phyloP scores from a whole-genome alignment of 2,113 vertebrate genomes.

The Brachyistius frenatus region DNA sequence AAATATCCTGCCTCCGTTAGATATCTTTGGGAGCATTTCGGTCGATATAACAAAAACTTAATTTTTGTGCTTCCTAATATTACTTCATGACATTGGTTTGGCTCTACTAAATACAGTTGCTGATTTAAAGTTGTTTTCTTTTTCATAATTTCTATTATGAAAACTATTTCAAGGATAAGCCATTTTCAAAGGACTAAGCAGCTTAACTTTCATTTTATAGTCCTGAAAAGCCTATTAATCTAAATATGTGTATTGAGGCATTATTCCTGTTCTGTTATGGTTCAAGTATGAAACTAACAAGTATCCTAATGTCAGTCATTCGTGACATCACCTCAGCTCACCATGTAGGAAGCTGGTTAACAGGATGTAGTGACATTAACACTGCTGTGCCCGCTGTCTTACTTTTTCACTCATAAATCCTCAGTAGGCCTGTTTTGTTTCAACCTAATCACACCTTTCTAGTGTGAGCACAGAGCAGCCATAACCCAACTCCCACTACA shows the following conservation, averaged over 20 bases:
- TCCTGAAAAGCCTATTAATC: not conserved
- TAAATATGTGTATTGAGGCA: not conserved
- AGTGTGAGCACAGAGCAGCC: slow-evolving; percentile 33
- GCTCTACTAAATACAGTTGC: no score
- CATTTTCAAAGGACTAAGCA: no score
- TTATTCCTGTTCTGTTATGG: not conserved
- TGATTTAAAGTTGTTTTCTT: no score
- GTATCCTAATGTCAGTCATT: not conserved
- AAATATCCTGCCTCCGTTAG: no score
- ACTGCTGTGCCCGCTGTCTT: not conserved
- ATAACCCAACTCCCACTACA: slow-evolving; percentile 51
- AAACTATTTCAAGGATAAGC: no score
- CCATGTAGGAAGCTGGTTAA: slow-evolving; percentile 14
- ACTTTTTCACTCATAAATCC: slow-evolving; percentile 13
- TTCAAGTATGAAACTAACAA: not conserved
- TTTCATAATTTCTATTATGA: no score
- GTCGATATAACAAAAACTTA: no score
- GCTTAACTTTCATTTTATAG: no score
- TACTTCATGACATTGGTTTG: no score
- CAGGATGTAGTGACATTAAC: not conserved
- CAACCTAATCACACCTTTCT: slow-evolving; percentile 15
- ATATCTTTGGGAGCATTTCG: no score
- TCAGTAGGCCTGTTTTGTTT: slow-evolving; percentile 25
- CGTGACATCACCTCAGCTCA: not conserved
- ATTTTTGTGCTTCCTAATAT: no score